These are phyloP conservation scores for Beaufortia kweichowensis DNA, from an alignment of 2,113 vertebrate genomes.

Conservation along the genomic window DNA sequence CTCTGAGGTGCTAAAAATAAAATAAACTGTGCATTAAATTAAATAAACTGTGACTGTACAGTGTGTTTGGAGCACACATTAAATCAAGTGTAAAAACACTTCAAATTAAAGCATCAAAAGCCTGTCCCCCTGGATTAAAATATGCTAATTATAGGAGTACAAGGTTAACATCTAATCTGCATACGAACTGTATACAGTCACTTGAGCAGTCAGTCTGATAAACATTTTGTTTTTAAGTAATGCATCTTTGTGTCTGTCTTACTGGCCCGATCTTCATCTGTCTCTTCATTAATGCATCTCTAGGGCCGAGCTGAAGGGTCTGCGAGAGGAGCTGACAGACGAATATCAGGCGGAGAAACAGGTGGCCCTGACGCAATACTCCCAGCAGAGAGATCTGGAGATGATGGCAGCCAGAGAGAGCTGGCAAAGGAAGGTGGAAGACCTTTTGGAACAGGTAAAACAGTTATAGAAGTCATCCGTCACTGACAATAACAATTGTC, in stretches of 20 bases:
- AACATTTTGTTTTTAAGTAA: background rate
- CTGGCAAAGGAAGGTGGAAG: constrained; percentile 97
- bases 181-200: constrained; percentile 5
- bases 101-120: constrained; percentile 14
- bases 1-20: constrained; percentile 79
- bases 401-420: constrained; percentile 87
- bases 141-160: constrained; percentile 46
- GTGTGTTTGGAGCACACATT: constrained; percentile 19
- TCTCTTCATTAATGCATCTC: background rate
- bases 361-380: constrained; percentile 82
- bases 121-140: constrained; percentile 39
- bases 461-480: background rate
- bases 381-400: constrained; percentile 91
- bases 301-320: constrained; percentile 87
- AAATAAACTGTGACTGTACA: constrained; percentile 16
- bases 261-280: background rate
- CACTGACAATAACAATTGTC: background rate
- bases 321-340: constrained; percentile 86
- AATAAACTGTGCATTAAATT: constrained; percentile 2
- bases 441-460: constrained; percentile 92
- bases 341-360: constrained; percentile 93
- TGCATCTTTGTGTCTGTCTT: background rate
- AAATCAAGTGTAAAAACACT: constrained; percentile 4
- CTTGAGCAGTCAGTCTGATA: background rate
- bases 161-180: constrained; percentile 31